Evolutionary conservation across 1,140 invertebrate genomes (phyloP).

Genomic region (Metaphire vulgaris): DNA sequence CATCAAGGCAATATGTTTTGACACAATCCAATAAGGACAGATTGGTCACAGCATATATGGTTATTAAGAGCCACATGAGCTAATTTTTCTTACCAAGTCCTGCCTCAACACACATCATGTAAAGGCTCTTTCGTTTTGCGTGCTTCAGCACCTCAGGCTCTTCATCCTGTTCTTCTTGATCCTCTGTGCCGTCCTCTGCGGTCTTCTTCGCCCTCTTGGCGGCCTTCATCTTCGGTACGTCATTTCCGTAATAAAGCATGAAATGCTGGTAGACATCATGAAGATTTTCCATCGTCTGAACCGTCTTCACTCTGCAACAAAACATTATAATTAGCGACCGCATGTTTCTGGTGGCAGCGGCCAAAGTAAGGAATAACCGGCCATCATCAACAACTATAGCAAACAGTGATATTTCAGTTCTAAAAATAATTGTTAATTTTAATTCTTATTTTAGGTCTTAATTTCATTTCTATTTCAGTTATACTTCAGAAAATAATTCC

Average conservation of each 20-base stretch:
- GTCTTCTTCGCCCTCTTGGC: slow-evolving; percentile 53
- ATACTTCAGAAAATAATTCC: no score
- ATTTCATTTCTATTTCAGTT: no score
- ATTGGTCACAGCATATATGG: no score
- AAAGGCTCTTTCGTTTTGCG: slow-evolving; percentile 75
- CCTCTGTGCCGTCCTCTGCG: slow-evolving; percentile 49
- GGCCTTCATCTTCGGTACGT: slow-evolving; percentile 79
- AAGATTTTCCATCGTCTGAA: slow-evolving; percentile 82
- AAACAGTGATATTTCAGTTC: no score
- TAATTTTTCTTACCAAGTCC: slow-evolving; percentile 72
- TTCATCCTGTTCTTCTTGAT: slow-evolving; percentile 57
- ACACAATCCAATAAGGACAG: slow-evolving; percentile 21
- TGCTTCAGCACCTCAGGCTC: slow-evolving; percentile 65
- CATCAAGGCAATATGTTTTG: slow-evolving; percentile 4
- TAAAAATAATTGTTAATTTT: no score
- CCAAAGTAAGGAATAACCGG: no score
- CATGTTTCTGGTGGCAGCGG: no score
- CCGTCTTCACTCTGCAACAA: slow-evolving; percentile 53
- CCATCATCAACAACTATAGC: no score
- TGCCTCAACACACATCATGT: slow-evolving; percentile 74
- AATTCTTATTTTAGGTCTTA: no score
- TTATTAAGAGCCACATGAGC: no score
- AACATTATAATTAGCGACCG: background rate
- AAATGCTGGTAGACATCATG: slow-evolving; percentile 90
- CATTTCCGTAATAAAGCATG: slow-evolving; percentile 79